These are phyloP conservation scores for Poecilia velifera DNA, from an alignment of 2,797 vertebrate species.

Conservation along the genomic window DNA sequence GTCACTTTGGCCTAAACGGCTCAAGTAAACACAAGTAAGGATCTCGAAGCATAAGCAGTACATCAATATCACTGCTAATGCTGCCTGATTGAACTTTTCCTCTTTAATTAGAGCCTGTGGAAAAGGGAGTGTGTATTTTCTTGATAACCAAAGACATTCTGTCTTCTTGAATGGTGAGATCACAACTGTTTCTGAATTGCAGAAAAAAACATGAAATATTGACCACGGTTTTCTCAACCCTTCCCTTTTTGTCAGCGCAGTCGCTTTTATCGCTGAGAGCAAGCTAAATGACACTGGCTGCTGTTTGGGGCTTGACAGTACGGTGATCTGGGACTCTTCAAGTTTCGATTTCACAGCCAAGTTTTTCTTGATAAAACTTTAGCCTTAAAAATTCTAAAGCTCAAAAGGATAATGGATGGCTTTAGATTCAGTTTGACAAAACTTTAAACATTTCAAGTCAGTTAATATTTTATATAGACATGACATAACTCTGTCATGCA, in stretches of 20 bases:
- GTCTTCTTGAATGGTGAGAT: conserved; percentile 37
- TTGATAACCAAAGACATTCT: conserved; percentile 35
- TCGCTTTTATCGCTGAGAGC: conserved; percentile 18
- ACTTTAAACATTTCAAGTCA: not conserved
- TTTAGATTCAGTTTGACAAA: conserved; percentile 2
- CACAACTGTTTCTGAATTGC: conserved; percentile 20
- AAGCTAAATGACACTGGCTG: conserved; percentile 14
- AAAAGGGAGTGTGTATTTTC: conserved; percentile 28
- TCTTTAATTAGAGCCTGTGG: conserved; percentile 35
- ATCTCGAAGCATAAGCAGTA: conserved; percentile 15
- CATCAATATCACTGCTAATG: conserved; percentile 15
- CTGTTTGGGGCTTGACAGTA: conserved; percentile 8
- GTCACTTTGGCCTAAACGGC: not conserved
- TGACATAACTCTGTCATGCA: not conserved
- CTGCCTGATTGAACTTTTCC: conserved; percentile 38
- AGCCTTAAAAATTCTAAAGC: conserved; percentile 3
- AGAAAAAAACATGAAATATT: conserved; percentile 45
- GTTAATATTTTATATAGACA: not conserved
- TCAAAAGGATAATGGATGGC: not conserved
- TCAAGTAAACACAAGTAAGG: conserved; percentile 10
- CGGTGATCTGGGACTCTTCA: not conserved
- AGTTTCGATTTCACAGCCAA: conserved; percentile 11
- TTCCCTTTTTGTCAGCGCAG: conserved; percentile 18
- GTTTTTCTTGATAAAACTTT: conserved; percentile 8
- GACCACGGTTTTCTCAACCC: conserved; percentile 2